Conservation (phyloP, 2,113 vertebrate genomes). For the Lethenteron reissneri region DNA sequence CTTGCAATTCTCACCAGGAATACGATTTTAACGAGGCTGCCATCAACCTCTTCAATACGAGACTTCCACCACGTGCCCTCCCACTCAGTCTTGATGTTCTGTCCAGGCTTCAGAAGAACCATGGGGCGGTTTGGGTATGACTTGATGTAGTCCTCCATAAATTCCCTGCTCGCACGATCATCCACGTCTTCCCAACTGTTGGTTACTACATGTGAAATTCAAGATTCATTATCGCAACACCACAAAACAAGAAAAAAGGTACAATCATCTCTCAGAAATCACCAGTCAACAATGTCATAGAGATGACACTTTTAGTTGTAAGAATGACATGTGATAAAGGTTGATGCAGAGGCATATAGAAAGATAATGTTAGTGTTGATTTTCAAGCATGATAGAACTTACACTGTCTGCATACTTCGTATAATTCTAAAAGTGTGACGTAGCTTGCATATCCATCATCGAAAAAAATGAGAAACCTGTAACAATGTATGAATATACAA, state of each 20-base stretch:
- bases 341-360: too few relatives aligned
- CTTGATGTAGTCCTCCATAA: constrained; percentile 84
- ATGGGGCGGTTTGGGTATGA: constrained; percentile 90
- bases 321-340: too few relatives aligned
- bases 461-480: constrained; percentile 86
- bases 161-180: constrained; percentile 69
- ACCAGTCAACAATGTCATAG: too few relatives aligned
- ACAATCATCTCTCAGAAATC: too few relatives aligned
- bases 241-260: too few relatives aligned
- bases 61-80: constrained; percentile 98
- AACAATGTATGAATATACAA: neutral
- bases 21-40: constrained; percentile 86
- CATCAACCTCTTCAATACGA: constrained; percentile 83
- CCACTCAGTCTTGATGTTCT: constrained; percentile 96
- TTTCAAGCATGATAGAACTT: constrained; percentile 20
- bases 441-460: constrained; percentile 91
- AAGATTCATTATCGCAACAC: too few relatives aligned
- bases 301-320: too few relatives aligned
- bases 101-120: constrained; percentile 73
- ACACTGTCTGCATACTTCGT: constrained; percentile 63
- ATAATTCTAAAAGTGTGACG: constrained; percentile 64
- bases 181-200: constrained; percentile 90
- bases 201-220: constrained; percentile 29
- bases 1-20: constrained; percentile 48
- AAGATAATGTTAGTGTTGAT: too few relatives aligned